Percentiles rank a stretch among this genome's conserved stretches.
These are phyloP conservation scores for Saturnia pavonia DNA, from an alignment of 2,888 invertebrate genomes.

Conservation along the genomic window DNA sequence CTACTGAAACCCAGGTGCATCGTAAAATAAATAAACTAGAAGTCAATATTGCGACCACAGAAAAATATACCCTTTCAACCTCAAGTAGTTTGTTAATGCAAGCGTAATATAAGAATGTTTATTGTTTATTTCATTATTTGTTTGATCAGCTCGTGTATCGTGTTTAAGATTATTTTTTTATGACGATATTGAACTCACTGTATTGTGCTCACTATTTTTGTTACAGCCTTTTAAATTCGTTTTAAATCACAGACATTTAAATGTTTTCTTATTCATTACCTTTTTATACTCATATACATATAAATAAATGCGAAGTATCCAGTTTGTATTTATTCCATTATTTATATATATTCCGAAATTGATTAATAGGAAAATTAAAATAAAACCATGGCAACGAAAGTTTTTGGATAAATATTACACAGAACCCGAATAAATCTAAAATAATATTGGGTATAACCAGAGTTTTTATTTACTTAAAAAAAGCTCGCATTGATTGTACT, in stretches of 20 bases:
- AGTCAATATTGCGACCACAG: not conserved
- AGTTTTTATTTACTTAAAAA: not conserved
- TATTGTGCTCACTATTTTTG: not conserved
- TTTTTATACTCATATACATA: not conserved
- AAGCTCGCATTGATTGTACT: not conserved
- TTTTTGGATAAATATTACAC: too few relatives aligned
- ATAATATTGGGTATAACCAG: not conserved
- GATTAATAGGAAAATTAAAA: too few relatives aligned
- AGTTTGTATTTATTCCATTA: too few relatives aligned
- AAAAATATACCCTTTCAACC: not conserved
- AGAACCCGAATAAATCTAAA: too few relatives aligned
- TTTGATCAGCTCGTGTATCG: not conserved
- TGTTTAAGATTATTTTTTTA: not conserved
- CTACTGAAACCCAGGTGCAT: not conserved
- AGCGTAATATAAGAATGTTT: not conserved
- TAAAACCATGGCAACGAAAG: too few relatives aligned
- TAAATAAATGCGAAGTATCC: too few relatives aligned
- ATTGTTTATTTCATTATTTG: not conserved
- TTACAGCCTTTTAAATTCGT: not conserved
- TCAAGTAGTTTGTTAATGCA: constrained; percentile 1
- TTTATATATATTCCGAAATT: too few relatives aligned
- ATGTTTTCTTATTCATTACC: not conserved
- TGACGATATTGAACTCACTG: not conserved
- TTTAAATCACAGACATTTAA: not conserved
- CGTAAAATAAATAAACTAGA: not conserved